These are phyloP conservation scores for Acleris holmiana DNA, from an alignment of 2,888 invertebrate species.

Conservation along the genomic window DNA sequence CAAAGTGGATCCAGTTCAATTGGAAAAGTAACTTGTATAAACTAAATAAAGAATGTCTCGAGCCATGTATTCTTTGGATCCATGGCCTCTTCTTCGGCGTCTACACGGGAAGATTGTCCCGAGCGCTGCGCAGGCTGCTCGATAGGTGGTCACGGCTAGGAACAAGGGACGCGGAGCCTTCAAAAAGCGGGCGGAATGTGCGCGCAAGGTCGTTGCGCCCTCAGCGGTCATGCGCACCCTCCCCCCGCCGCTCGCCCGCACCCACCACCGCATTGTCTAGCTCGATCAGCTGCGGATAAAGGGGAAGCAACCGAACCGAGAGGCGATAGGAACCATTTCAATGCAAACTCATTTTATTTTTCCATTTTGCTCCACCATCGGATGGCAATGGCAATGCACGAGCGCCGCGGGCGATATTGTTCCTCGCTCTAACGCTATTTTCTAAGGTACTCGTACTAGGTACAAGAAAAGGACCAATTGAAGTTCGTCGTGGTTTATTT, in stretches of 20 bases:
- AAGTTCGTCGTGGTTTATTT: constrained; percentile 66
- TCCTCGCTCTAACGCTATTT: constrained; percentile 71
- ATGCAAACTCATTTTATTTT: constrained; percentile 75
- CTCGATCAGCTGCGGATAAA: constrained; percentile 79
- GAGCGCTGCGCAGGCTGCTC: constrained; percentile 9
- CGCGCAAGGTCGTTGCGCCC: constrained; percentile 84
- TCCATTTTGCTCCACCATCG: constrained; percentile 52
- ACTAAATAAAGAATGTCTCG: not conserved
- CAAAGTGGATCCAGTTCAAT: not conserved
- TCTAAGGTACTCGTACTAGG: constrained; percentile 57
- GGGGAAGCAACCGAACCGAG: constrained; percentile 70
- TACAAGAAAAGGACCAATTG: constrained; percentile 62
- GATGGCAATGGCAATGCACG: constrained; percentile 56
- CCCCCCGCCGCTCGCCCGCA: constrained; percentile 49
- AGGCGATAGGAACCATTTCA: constrained; percentile 76
- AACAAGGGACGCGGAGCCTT: constrained; percentile 55
- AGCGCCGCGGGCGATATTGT: constrained; percentile 70
- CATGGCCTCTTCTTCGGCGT: no score
- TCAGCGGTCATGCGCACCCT: constrained; percentile 81
- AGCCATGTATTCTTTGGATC: no score
- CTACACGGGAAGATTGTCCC: no score
- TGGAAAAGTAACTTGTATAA: not conserved
- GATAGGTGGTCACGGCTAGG: constrained; percentile 13
- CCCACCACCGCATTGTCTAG: constrained; percentile 76
- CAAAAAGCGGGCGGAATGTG: constrained; percentile 75